Evolutionary conservation across 2,797 vertebrate species (phyloP), one percentile per base, ranked within the genome.

Genomic region (Cygnus olor): DNA sequence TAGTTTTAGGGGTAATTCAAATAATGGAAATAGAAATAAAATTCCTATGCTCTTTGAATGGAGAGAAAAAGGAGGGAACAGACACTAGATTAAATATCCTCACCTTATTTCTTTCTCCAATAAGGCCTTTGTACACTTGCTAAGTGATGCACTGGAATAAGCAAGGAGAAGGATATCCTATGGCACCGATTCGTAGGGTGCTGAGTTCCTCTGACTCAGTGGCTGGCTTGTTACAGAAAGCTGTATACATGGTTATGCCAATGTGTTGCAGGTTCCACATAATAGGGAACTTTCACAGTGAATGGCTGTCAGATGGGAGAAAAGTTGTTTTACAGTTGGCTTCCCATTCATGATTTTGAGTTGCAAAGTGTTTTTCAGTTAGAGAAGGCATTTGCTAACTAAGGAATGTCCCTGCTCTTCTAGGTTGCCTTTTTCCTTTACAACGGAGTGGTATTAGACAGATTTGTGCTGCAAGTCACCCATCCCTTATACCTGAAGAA

Each of bases 391-490:
- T 85, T 88, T 84, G 7, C 61, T 97, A 90, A 96, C 56, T 21
- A 57, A 68, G 70, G 6, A 74, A 90, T 94, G 27, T 94, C 42
- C 60, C 44, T 94, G 69, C 53, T 87, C 42, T 86, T 86, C 49
- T 95, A 99, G 99, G 98, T 99, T 87, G 98, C 98, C 40, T 98
- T 99, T 95, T 99, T 99, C 97, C 98, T 99, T 97, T 99, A 99
- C 94, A 99, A 99, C 0, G 99, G 99, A 34, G 96, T 99, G 84
- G 97, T 98, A 13, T 95, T 99, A 97, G 98, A 99, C 89, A 98
- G 99, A 40, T 98, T 99, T 97, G 98, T 99, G 76, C 98, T 99
- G 78, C 99, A 99, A 97, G 99, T 99, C 34, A 99, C 99, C 58
- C 99, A 99, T 27, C 99, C 99, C 0, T 98, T 96, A 25, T 99